Conservation (phyloP, 2,113 vertebrate species). For the Coryphaenoides rupestris region DNA sequence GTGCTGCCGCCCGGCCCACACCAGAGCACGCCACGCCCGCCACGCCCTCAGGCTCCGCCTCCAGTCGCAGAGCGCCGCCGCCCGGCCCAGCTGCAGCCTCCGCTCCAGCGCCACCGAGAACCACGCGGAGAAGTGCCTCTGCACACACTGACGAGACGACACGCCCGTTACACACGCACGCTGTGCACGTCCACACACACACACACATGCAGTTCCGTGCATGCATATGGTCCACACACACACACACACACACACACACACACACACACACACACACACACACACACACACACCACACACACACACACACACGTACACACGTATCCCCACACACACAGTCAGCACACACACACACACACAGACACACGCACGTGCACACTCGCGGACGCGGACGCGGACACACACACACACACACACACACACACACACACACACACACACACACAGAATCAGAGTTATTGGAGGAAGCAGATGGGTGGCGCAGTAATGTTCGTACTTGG, state of each 20-base stretch:
- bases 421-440: background rate
- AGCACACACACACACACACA: too few species aligned
- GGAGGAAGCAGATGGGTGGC: background rate
- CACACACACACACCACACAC: too few species aligned
- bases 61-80: slow-evolving; percentile 83
- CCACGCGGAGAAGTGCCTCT: slow-evolving; percentile 88
- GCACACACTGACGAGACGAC: slow-evolving; percentile 75
- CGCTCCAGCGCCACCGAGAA: slow-evolving; percentile 78
- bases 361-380: too few species aligned
- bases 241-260: too few species aligned
- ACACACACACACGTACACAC: too few species aligned
- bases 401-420: background rate
- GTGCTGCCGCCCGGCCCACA: slow-evolving; percentile 72
- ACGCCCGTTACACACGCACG: too few species aligned
- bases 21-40: slow-evolving; percentile 79
- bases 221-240: too few species aligned
- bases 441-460: background rate
- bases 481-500: slow-evolving; percentile 53
- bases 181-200: background rate
- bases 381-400: too few species aligned
- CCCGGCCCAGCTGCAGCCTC: slow-evolving; percentile 83
- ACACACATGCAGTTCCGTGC: too few species aligned
- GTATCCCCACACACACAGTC: too few species aligned
- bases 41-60: slow-evolving; percentile 81
- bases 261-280: too few species aligned